Evolutionary conservation across 2,888 invertebrate genomes (phyloP).

Genomic region (Eledona agricola): DNA sequence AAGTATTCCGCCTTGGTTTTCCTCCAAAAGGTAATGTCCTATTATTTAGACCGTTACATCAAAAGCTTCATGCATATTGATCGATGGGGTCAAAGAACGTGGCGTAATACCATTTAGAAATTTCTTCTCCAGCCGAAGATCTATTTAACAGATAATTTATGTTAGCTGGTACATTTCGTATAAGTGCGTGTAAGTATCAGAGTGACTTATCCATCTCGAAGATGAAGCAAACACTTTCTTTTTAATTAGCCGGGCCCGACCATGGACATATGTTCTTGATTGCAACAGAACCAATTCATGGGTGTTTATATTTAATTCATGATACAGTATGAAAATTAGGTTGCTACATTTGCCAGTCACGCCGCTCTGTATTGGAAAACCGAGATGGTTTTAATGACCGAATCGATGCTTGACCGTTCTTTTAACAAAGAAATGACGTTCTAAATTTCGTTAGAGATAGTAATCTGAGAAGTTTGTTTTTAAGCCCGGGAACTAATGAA

Average conservation of each 20-base stretch:
- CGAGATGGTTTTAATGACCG: too few relatives aligned
- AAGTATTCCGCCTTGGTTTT: too few relatives aligned
- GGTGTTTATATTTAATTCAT: too few relatives aligned
- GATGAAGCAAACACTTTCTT: slow-evolving; percentile 23
- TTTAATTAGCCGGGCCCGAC: slow-evolving; percentile 21
- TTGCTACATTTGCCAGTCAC: too few relatives aligned
- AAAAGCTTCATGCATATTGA: slow-evolving; percentile 7
- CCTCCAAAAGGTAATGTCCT: slow-evolving; percentile 1
- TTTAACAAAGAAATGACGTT: slow-evolving; percentile 3
- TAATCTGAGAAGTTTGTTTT: slow-evolving; percentile 15
- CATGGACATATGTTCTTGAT: too few relatives aligned
- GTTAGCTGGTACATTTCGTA: slow-evolving; percentile 9
- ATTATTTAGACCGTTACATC: slow-evolving; percentile 3
- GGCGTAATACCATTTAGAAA: slow-evolving; percentile 9
- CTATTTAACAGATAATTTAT: slow-evolving; percentile 13
- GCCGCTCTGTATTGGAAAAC: too few relatives aligned
- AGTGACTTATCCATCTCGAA: slow-evolving; percentile 17
- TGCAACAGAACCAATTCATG: too few relatives aligned
- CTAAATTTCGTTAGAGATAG: slow-evolving; percentile 12
- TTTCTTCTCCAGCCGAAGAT: background rate
- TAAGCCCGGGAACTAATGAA: slow-evolving; percentile 18
- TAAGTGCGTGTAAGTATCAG: slow-evolving; percentile 19
- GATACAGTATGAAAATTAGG: too few relatives aligned
- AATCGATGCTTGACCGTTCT: slow-evolving; percentile 3
- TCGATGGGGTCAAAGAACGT: slow-evolving; percentile 15